Evolutionary conservation across 2,113 vertebrate genomes (phyloP), one percentile per base, ranked within the genome.

Genomic region (Tylochromis polylepis): DNA sequence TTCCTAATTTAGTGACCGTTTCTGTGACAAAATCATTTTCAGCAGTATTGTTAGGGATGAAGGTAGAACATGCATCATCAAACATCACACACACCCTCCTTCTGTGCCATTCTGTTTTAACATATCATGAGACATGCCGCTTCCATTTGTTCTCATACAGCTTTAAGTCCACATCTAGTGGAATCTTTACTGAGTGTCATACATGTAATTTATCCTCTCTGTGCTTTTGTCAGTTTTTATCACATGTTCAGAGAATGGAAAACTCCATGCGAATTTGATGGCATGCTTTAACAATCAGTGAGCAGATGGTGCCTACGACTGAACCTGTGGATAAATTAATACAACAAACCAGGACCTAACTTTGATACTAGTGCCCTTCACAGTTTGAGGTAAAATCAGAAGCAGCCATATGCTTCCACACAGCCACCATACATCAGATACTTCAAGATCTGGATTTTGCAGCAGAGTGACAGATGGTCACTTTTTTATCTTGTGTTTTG

Each of bases 221-320:
- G n/a, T 56, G n/a, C 53, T 56, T 56, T 56, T 56, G 10, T 56
- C 5, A 2, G 10, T 1, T 56, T 56, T 22, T 11, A 22, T 56
- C n/a, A 56, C 53, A 56, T 22, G 53, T 22, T 22, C 53, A 56
- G 53, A 56, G n/a, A 56, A 56, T 0, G 53, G 22, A 56, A 56
- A 56, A 22, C 53, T 56, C 53, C 22, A 56, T 22, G 53, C 22
- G n/a, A 56, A 56, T 56, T 56, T 22, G 53, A 56, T 22, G 22
- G 22, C 22, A n/a, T 56, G 53, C n/a, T 56, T 56, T 56, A 56
- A 56, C 0, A 0, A 56, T 56, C n/a, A 56, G 53, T 56, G 22
- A 56, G n/a, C 10, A n/a, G n/a, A 56, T 12, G 11, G 53, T 56
- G 3, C 53, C n/a, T 56, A 56, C 1, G 0, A 55, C 53, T 55